Percentiles rank a stretch among this genome's conserved stretches.
phyloP scores from a whole-genome alignment of 1,140 invertebrate species.

The Maconellicoccus hirsutus region DNA sequence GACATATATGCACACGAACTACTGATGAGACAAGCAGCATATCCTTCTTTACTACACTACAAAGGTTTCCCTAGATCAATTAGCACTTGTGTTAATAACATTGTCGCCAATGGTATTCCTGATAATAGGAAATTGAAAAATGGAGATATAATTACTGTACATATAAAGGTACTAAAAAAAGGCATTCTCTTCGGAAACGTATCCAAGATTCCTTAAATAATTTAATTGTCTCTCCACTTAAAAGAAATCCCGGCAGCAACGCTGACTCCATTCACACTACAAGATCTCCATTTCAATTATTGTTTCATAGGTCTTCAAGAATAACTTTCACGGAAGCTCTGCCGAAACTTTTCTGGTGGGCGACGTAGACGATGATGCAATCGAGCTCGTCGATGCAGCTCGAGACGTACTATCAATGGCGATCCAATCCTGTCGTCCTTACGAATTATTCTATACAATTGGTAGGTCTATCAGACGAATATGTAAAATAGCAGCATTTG shows the following conservation, averaged over 20 bases:
- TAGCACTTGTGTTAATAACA: constrained; percentile 91
- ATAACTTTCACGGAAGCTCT: constrained; percentile 87
- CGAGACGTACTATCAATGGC: constrained; percentile 58
- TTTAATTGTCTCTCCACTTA: too few species aligned
- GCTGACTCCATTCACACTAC: too few species aligned
- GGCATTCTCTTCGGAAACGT: too few species aligned
- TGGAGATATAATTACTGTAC: constrained; percentile 86
- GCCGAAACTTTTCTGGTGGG: constrained; percentile 77
- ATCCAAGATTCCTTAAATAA: too few species aligned
- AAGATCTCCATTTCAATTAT: too few species aligned
- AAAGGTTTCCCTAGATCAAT: constrained; percentile 81
- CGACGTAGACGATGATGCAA: constrained; percentile 59
- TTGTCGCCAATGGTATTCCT: constrained; percentile 89
- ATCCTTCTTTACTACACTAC: constrained; percentile 84
- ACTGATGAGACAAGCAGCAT: constrained; percentile 57
- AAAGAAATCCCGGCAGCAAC: too few species aligned
- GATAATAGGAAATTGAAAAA: constrained; percentile 63
- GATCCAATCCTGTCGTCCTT: constrained; percentile 64
- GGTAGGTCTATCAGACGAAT: constrained; percentile 38
- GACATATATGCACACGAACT: constrained; percentile 63
- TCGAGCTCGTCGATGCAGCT: constrained; percentile 54
- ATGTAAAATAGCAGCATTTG: too few species aligned
- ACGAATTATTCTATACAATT: constrained; percentile 57
- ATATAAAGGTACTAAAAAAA: constrained; percentile 64
- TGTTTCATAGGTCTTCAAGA: constrained; percentile 39